phyloP scores from a whole-genome alignment of 2,113 vertebrate genomes.

The Sinocyclocheilus anshuiensis region DNA sequence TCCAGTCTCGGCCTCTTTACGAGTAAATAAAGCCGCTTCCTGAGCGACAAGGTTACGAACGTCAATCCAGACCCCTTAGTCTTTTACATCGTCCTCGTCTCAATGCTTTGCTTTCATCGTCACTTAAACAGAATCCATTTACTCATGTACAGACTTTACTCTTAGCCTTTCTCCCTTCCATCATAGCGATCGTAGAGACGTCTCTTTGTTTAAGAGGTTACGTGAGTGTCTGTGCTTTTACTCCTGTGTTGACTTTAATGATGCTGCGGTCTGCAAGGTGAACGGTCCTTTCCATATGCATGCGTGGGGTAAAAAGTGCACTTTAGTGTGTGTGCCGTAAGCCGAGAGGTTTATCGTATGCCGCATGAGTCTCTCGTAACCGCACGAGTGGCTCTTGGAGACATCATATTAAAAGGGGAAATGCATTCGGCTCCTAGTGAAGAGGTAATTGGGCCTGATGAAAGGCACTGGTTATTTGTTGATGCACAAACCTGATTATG shows the following conservation, averaged over 20 bases:
- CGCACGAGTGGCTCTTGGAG: slow-evolving; percentile 15
- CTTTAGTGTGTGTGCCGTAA: slow-evolving; percentile 27
- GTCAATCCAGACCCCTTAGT: slow-evolving; percentile 43
- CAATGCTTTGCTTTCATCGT: slow-evolving; percentile 52
- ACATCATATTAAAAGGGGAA: slow-evolving; percentile 33
- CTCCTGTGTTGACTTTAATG: slow-evolving; percentile 44
- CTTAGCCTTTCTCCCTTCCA: slow-evolving; percentile 31
- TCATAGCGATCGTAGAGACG: slow-evolving; percentile 26
- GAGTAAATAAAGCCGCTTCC: slow-evolving; percentile 51
- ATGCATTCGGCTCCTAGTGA: slow-evolving; percentile 24
- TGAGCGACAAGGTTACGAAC: slow-evolving; percentile 16
- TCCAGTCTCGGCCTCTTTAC: not conserved
- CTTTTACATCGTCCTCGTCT: slow-evolving; percentile 47
- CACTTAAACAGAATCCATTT: slow-evolving; percentile 59
- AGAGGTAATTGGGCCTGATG: slow-evolving; percentile 24
- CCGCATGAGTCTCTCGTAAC: not conserved
- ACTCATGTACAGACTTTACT: slow-evolving; percentile 25
- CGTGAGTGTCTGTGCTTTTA: slow-evolving; percentile 23
- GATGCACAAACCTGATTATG: slow-evolving; percentile 34
- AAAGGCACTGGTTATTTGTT: slow-evolving; percentile 34
- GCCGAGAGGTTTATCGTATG: slow-evolving; percentile 13
- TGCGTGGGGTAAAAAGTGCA: slow-evolving; percentile 50
- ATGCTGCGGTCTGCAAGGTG: slow-evolving; percentile 34
- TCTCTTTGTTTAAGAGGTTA: slow-evolving; percentile 47
- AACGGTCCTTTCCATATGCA: slow-evolving; percentile 35